Evolutionary conservation across 2,888 invertebrate species (phyloP).

Genomic region (Uloborus plumipes): DNA sequence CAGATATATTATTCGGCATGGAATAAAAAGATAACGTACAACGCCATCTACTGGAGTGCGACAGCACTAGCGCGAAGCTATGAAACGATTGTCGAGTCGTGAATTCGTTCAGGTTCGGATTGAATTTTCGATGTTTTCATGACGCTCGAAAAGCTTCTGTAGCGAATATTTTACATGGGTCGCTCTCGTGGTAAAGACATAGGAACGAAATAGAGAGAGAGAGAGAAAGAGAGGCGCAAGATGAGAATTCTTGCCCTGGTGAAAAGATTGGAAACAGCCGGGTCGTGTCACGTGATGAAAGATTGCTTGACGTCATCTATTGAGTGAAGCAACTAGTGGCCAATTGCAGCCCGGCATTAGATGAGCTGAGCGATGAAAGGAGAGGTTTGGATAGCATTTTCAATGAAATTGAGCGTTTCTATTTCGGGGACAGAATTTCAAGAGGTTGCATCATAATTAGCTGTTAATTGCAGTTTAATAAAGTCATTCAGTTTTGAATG

Average conservation of each 20-base stretch:
- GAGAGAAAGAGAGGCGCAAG: background rate
- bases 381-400: no score
- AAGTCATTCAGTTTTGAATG: no score
- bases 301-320: background rate
- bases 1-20: background rate
- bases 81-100: no score
- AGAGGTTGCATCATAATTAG: no score
- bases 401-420: no score
- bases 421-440: no score
- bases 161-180: background rate
- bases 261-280: constrained; percentile 27
- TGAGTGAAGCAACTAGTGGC: constrained; percentile 49
- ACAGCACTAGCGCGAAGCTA: constrained; percentile 4
- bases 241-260: constrained; percentile 20
- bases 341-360: constrained; percentile 20
- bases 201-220: background rate
- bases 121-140: background rate
- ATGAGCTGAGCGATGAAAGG: background rate
- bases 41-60: constrained; percentile 37
- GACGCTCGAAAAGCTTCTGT: background rate
- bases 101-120: no score
- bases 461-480: no score
- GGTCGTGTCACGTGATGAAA: constrained; percentile 3
- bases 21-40: background rate
- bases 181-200: background rate